phyloP scores from a whole-genome alignment of 2,113 vertebrate genomes.

The Empidonax traillii region DNA sequence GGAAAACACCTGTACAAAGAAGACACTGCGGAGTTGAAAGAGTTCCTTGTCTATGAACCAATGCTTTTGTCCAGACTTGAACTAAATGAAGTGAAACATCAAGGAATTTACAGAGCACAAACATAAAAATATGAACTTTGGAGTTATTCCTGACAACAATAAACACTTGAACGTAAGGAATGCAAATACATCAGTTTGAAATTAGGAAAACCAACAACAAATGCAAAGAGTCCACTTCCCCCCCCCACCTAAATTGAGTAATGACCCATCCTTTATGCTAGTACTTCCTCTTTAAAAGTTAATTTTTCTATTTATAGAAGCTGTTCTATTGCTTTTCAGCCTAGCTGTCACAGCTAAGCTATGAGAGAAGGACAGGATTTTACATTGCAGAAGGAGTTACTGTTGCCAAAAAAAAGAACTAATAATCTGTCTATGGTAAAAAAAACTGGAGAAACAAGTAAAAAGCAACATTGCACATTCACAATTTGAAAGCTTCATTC shows the following conservation, averaged over 20 bases:
- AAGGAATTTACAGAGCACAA: neutral
- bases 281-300: neutral
- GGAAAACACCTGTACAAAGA: neutral
- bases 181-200: neutral
- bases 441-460: neutral
- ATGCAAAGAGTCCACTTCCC: neutral
- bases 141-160: neutral
- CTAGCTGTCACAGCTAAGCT: neutral
- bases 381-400: neutral
- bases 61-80: neutral
- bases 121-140: neutral
- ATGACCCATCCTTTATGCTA: neutral
- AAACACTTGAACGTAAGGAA: neutral
- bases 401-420: neutral
- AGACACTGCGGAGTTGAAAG: neutral
- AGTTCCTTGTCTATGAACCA: neutral
- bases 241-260: neutral
- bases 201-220: neutral
- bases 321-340: neutral
- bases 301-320: neutral
- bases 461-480: neutral
- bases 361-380: neutral
- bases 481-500: neutral
- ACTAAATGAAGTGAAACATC: neutral
- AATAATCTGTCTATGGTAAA: accelerated